Conservation (phyloP, 2,113 vertebrate genomes). For the Macquaria ambigua region DNA sequence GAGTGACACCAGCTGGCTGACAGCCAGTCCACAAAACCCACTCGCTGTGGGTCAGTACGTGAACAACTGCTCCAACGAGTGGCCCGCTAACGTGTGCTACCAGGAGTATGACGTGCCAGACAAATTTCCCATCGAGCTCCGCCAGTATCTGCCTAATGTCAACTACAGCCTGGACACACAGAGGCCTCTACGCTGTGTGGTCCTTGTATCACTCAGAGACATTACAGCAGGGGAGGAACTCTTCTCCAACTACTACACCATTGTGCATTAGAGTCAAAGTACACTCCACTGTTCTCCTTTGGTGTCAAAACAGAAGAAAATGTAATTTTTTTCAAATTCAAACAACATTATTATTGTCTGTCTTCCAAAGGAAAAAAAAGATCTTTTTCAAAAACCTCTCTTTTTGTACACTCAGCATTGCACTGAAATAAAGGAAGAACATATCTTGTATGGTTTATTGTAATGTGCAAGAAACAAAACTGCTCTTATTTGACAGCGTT, state of each 20-base stretch:
- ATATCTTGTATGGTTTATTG: neutral
- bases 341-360: neutral
- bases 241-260: slow-evolving; percentile 96
- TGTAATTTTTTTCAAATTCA: neutral
- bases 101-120: slow-evolving; percentile 93
- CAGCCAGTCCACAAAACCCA: slow-evolving; percentile 85
- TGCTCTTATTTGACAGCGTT: neutral
- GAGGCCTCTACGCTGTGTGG: slow-evolving; percentile 89
- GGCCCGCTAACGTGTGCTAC: slow-evolving; percentile 92
- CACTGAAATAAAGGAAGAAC: slow-evolving; percentile 23
- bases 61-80: slow-evolving; percentile 94
- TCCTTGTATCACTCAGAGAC: slow-evolving; percentile 90
- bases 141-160: slow-evolving; percentile 92
- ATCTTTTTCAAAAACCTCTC: neutral
- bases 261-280: slow-evolving; percentile 83
- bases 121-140: slow-evolving; percentile 90
- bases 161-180: slow-evolving; percentile 86
- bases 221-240: slow-evolving; percentile 92
- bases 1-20: slow-evolving; percentile 92
- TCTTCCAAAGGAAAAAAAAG: neutral
- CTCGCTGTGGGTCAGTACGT: slow-evolving; percentile 94
- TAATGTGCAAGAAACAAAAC: neutral
- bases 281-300: neutral
- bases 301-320: neutral
- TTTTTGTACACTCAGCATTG: neutral